Percentiles rank a stretch among this genome's conserved stretches.
phyloP scores from a whole-genome alignment of 1,140 invertebrate species.

The Drosophila simulans region DNA sequence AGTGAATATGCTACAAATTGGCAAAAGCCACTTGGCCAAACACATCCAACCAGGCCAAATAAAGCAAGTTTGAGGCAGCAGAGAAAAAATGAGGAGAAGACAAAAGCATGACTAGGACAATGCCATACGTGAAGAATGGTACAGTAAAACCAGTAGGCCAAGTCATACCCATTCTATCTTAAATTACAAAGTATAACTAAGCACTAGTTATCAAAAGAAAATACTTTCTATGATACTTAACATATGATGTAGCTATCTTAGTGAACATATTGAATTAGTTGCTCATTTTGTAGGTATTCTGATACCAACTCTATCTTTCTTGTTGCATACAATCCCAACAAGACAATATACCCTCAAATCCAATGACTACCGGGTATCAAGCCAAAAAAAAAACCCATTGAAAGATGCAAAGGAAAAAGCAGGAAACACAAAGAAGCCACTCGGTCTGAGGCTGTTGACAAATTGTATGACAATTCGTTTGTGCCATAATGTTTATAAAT shows the following conservation, averaged over 20 bases:
- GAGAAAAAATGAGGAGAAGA: conserved; percentile 22
- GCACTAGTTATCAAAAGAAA: too few species aligned
- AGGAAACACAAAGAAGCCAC: conserved; percentile 47
- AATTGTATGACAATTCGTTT: conserved; percentile 83
- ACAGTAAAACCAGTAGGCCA: background rate
- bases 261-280: too few species aligned
- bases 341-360: background rate
- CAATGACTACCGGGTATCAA: conserved; percentile 9
- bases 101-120: conserved; percentile 55
- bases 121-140: conserved; percentile 1
- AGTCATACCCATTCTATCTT: background rate
- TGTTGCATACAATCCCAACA: background rate
- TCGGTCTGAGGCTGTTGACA: conserved; percentile 72
- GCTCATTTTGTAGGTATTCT: too few species aligned
- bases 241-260: too few species aligned
- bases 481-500: conserved; percentile 83
- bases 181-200: background rate
- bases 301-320: too few species aligned
- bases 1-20: conserved; percentile 79
- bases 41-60: conserved; percentile 14
- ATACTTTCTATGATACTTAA: too few species aligned
- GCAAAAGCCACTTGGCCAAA: conserved; percentile 56
- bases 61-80: conserved; percentile 3
- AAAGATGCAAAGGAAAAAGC: conserved; percentile 9
- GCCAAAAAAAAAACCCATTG: conserved; percentile 34